These are phyloP conservation scores for Dendrolimus pini DNA, from an alignment of 2,888 invertebrate genomes.

Conservation along the genomic window DNA sequence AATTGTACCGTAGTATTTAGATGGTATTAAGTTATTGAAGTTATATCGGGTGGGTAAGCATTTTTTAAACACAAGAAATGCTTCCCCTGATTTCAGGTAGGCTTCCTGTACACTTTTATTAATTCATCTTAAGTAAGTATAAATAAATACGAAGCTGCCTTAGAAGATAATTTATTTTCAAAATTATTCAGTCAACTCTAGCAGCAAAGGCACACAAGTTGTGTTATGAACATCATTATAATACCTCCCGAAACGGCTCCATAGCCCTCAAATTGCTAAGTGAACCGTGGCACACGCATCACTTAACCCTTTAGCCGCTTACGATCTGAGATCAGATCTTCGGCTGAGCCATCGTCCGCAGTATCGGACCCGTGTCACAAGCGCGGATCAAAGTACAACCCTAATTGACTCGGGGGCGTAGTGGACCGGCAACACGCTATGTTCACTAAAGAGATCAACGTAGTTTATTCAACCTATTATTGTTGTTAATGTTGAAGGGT, in stretches of 20 bases:
- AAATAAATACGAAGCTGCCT: too few species aligned
- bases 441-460: not conserved
- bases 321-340: not conserved
- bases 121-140: too few species aligned
- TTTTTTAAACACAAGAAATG: too few species aligned
- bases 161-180: too few species aligned
- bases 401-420: not conserved
- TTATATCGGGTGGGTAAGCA: constrained; percentile 14
- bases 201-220: not conserved
- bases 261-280: not conserved
- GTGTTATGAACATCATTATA: not conserved
- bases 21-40: constrained; percentile 48
- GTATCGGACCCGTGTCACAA: not conserved
- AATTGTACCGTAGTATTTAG: constrained; percentile 41
- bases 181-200: not conserved
- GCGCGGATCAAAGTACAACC: not conserved
- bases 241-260: not conserved
- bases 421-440: not conserved
- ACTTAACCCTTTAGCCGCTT: not conserved
- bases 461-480: not conserved
- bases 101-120: too few species aligned
- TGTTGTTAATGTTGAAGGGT: not conserved
- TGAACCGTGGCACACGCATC: not conserved
- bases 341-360: not conserved
- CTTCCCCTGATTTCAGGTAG: too few species aligned